Percentiles rank a stretch among this genome's conserved stretches.
phyloP scores from a whole-genome alignment of 2,888 invertebrate genomes.

The Icerya purchasi region DNA sequence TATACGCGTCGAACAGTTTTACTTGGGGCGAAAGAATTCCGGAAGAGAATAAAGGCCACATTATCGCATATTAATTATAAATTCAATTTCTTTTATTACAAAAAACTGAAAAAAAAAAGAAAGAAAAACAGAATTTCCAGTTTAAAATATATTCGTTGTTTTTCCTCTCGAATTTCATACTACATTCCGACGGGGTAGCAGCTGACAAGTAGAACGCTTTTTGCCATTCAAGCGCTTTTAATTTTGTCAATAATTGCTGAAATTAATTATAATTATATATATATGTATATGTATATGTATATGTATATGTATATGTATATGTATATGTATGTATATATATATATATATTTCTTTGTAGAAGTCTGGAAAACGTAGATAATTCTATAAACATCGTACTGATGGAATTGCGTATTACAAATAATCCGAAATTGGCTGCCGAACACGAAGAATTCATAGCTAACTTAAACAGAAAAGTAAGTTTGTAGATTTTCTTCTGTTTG shows the following conservation, averaged over 20 bases:
- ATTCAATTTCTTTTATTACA: no score
- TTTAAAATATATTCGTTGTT: no score
- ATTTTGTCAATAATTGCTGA: background rate
- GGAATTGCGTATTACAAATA: conserved; percentile 19
- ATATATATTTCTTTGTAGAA: conserved; percentile 14
- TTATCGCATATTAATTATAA: no score
- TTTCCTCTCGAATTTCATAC: no score
- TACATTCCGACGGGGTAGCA: no score
- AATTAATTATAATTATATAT: background rate
- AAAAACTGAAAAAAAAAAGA: no score
- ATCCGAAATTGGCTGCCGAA: conserved; percentile 28
- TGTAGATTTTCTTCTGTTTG: no score
- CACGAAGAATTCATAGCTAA: conserved; percentile 37
- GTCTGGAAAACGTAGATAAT: conserved; percentile 18
- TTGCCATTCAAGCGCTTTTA: background rate
- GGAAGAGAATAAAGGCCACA: no score
- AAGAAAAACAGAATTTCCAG: no score
- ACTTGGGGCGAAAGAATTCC: no score
- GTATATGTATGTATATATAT: background rate
- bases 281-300: background rate
- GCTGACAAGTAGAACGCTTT: no score
- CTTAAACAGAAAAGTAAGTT: conserved; percentile 32
- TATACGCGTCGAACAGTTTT: no score
- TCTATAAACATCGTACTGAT: conserved; percentile 18
- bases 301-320: background rate